Percentiles rank a stretch among this genome's conserved stretches.
phyloP scores from a whole-genome alignment of 2,888 invertebrate species.

The Drosophila anomalata region DNA sequence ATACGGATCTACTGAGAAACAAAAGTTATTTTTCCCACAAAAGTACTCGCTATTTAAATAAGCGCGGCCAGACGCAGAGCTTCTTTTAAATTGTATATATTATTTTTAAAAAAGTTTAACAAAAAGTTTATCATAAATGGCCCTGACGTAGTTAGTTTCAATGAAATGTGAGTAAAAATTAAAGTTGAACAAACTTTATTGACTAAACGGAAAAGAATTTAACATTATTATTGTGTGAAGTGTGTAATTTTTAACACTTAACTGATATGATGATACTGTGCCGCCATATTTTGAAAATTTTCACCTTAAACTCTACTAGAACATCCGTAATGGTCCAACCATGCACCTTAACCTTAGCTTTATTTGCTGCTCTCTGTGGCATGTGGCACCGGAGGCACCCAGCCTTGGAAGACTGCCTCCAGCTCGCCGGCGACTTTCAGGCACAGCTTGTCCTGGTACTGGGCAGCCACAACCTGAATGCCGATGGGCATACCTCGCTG shows the following conservation, averaged over 20 bases:
- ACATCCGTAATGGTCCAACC: constrained; percentile 25
- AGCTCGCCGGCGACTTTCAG: constrained; percentile 92
- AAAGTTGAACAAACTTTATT: not conserved
- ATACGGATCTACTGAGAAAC: no score
- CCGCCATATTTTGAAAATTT: not conserved
- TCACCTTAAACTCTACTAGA: not conserved
- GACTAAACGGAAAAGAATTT: not conserved
- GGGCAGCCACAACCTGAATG: constrained; percentile 90
- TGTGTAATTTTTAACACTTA: not conserved
- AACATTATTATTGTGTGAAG: not conserved
- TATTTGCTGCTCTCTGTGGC: not conserved
- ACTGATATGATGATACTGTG: not conserved
- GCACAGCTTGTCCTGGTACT: constrained; percentile 91
- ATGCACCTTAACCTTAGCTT: constrained; percentile 43
- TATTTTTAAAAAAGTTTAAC: no score
- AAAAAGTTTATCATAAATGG: no score
- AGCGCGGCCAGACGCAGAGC: no score
- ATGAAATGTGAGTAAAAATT: no score
- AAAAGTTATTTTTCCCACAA: no score
- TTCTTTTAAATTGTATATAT: no score
- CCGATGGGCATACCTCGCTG: constrained; percentile 88
- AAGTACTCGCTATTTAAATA: no score
- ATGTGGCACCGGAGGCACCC: constrained; percentile 86
- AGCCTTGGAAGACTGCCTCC: constrained; percentile 92
- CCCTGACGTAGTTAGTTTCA: not conserved